Percentiles rank a stretch among this genome's conserved stretches.
Evolutionary conservation across 2,797 vertebrate genomes (phyloP).

Genomic region (Phoebastria nigripes): DNA sequence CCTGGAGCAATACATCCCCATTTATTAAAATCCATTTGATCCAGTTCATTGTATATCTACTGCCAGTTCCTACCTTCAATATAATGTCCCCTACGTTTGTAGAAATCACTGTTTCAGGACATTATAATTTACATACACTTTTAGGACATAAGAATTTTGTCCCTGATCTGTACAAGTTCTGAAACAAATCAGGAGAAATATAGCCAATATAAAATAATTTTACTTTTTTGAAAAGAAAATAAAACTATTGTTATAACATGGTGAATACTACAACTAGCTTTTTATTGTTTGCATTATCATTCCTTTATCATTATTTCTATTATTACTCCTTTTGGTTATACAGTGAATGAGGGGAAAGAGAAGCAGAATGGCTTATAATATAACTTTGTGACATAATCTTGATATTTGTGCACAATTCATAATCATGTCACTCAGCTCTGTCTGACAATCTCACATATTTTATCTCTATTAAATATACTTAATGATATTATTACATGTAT

Average conservation of each 20-base stretch:
- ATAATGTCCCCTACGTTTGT: accelerated
- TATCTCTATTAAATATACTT: neutral
- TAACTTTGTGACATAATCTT: neutral
- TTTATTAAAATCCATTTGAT: neutral
- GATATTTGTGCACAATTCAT: neutral
- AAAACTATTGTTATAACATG: neutral
- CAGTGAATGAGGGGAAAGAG: neutral
- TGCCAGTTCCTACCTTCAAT: neutral
- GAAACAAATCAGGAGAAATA: neutral
- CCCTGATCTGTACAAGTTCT: neutral
- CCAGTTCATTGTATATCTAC: neutral
- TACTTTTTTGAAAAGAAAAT: neutral
- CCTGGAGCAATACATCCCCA: neutral
- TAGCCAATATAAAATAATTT: neutral
- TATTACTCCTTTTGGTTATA: neutral
- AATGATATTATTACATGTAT: accelerated
- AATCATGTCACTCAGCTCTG: neutral
- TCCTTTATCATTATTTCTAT: neutral
- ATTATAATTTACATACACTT: neutral
- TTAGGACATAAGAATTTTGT: neutral
- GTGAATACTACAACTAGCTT: neutral
- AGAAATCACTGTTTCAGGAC: neutral
- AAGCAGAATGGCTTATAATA: neutral
- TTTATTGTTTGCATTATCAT: neutral
- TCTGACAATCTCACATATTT: neutral